Evolutionary conservation across 2,888 invertebrate genomes (phyloP).

Genomic region (Rhagonycha fulva): DNA sequence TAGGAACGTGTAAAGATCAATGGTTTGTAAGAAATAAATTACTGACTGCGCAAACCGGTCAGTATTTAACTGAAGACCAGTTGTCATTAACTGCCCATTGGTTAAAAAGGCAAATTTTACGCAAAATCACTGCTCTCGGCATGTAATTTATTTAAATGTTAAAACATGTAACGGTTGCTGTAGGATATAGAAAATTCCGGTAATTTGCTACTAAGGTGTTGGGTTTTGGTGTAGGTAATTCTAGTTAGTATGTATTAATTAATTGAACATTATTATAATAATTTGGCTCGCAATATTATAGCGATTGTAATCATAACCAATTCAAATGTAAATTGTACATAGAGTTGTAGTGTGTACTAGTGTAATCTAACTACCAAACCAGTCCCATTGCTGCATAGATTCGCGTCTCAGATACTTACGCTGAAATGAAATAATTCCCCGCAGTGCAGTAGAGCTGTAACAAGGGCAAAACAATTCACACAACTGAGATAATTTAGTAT

Average conservation of each 20-base stretch:
- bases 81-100: not conserved
- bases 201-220: not conserved
- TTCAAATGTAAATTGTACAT: constrained; percentile 27
- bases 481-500: constrained; percentile 30
- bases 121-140: not conserved
- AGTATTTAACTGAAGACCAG: not conserved
- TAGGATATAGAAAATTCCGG: not conserved
- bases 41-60: not conserved
- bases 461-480: constrained; percentile 26
- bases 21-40: not conserved
- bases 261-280: constrained; percentile 11
- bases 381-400: constrained; percentile 20
- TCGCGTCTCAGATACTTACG: constrained; percentile 22
- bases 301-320: constrained; percentile 24
- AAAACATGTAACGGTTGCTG: not conserved
- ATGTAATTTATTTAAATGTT: not conserved
- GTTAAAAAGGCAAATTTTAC: not conserved
- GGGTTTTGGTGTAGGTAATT: not conserved
- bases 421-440: constrained; percentile 30
- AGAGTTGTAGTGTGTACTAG: constrained; percentile 9
- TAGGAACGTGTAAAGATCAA: not conserved
- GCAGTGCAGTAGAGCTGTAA: constrained; percentile 24
- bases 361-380: constrained; percentile 15
- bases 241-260: constrained; percentile 5
- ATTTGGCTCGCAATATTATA: constrained; percentile 11